Base-by-base conservation (phyloP, 2,888 invertebrate genomes). In the Cosmia trapezina region DNA sequence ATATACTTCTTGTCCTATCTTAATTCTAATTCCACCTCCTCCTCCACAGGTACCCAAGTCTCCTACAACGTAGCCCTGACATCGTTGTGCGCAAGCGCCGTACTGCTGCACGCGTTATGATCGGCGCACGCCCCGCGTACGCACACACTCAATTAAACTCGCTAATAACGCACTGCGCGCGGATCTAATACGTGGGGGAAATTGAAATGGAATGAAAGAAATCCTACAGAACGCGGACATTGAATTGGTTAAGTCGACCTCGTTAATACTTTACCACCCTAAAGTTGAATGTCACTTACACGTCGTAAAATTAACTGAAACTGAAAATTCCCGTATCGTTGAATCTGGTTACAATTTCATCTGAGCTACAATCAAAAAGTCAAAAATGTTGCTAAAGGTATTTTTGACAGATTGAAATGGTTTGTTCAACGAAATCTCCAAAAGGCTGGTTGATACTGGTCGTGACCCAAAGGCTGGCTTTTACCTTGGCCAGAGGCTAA, bases 21-120 rank as follows among this genome's bases (percentile, higher is more conserved):
- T 8, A 41, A 62, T 41, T 59, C 6, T 69, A 64, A 75, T 8
- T 14, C 4, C 4, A 1, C 1, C n/a, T 9, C 69, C 53, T 74
- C 37, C 22, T 78, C 80, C 3, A 8, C 88, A 91, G 91, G 90
- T 77, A 71, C 85, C 37, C 74, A 76, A 33, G 41, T 72, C 22
- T 12, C 78, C 5, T 69, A 72, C 83, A 90, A 84, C 76, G 54
- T 80, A 17, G 63, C 86, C 61, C 83, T 90, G 43, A 86, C 86
- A 4, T 71, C 78, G 17, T 28, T 86, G 14, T 89, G 90, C 81
- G 87, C 84, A 12, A 75, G 78, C 74, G 86, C 82, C 28, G 80
- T 86, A 41, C 77, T 89, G 51, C 63, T 84, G 59, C 78, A 73
- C 37, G 54, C 74, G 68, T 91, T 91, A 91, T 91, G 91, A 91